Conservation (phyloP, 2,113 vertebrate genomes). For the Rhinoptilus africanus region DNA sequence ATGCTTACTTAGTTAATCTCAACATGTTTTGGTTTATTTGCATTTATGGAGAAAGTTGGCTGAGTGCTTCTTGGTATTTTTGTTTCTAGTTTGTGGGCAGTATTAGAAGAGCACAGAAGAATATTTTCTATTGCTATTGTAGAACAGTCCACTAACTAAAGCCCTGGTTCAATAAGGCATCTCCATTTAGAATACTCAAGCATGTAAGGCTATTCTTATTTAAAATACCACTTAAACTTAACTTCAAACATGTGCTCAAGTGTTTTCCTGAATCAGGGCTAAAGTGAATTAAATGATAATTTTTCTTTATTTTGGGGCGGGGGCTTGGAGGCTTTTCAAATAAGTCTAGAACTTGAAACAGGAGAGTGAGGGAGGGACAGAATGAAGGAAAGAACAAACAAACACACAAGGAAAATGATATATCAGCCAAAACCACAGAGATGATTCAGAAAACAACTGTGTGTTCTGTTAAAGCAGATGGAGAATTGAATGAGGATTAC, state of each 20-base stretch:
- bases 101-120: background rate
- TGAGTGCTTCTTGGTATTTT: background rate
- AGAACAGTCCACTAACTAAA: background rate
- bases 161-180: background rate
- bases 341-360: background rate
- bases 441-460: conserved; percentile 63
- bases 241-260: background rate
- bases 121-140: background rate
- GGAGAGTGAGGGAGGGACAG: background rate
- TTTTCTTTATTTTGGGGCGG: background rate
- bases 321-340: background rate
- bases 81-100: background rate
- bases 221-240: background rate
- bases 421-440: conserved; percentile 52
- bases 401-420: conserved; percentile 17
- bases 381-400: background rate
- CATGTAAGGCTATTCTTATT: background rate
- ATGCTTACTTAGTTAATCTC: background rate
- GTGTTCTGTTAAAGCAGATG: conserved; percentile 50
- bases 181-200: background rate
- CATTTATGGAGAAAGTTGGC: background rate
- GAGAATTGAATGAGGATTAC: conserved; percentile 9
- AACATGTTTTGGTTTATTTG: background rate
- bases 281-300: background rate
- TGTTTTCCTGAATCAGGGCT: background rate